These are phyloP conservation scores for Chelonus insularis DNA, from an alignment of 1,140 invertebrate species.

Conservation along the genomic window DNA sequence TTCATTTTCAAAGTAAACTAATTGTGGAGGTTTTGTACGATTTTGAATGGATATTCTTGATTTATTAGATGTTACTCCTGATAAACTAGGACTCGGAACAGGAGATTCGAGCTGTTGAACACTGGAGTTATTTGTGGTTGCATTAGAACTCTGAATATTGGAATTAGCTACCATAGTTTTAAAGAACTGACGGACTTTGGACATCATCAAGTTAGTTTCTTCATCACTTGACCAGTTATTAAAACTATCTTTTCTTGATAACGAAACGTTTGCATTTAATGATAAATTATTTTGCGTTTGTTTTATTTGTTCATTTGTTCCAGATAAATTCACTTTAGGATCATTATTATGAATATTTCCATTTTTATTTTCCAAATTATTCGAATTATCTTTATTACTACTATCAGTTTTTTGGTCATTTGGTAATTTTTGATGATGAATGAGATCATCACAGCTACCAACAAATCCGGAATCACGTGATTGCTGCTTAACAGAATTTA, in stretches of 20 bases:
- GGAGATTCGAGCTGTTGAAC: constrained; percentile 58
- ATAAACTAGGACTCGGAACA: constrained; percentile 62
- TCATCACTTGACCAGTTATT: constrained; percentile 93
- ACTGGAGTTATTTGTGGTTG: constrained; percentile 45
- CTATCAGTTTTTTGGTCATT: constrained; percentile 36
- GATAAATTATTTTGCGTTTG: constrained; percentile 39
- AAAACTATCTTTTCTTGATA: constrained; percentile 84
- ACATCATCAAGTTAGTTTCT: constrained; percentile 93
- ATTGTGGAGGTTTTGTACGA: constrained; percentile 76
- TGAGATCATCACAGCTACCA: constrained; percentile 82
- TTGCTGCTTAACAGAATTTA: constrained; percentile 65
- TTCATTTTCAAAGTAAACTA: constrained; percentile 87
- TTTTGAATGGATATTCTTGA: constrained; percentile 53
- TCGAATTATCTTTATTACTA: constrained; percentile 14
- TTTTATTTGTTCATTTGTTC: constrained; percentile 19
- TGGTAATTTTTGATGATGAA: constrained; percentile 64
- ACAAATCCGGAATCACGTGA: constrained; percentile 85
- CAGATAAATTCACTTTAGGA: neutral
- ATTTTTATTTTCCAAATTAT: constrained; percentile 23
- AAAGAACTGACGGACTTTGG: constrained; percentile 88
- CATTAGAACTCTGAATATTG: constrained; percentile 45
- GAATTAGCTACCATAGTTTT: constrained; percentile 80
- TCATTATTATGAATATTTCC: constrained; percentile 17
- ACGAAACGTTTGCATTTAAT: constrained; percentile 50
- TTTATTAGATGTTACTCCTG: constrained; percentile 55